phyloP scores from a whole-genome alignment of 2,797 vertebrate genomes.

The Glyptemys insculpta region DNA sequence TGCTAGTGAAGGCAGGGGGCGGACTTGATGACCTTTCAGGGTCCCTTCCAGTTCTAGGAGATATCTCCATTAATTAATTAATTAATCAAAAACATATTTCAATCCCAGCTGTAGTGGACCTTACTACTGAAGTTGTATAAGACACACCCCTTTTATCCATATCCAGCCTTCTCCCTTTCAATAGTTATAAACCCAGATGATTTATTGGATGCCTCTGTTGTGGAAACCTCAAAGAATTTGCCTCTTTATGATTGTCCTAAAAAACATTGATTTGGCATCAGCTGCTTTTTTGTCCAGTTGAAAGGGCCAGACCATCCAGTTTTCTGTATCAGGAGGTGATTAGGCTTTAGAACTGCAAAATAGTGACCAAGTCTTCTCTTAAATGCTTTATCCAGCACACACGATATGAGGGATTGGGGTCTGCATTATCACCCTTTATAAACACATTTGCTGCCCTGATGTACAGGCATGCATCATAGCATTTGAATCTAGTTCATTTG shows the following conservation, averaged over 20 bases:
- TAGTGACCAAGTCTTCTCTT: constrained; percentile 21
- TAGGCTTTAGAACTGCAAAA: constrained; percentile 44
- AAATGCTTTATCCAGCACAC: constrained; percentile 9
- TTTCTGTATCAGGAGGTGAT: constrained; percentile 21
- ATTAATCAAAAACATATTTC: background rate
- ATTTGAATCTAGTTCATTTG: background rate
- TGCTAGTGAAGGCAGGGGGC: no score
- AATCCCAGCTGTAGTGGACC: background rate
- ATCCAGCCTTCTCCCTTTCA: constrained; percentile 1
- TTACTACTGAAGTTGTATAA: background rate
- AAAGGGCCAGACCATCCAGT: constrained; percentile 27
- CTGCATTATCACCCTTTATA: constrained; percentile 24
- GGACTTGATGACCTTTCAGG: no score
- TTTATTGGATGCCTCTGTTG: constrained; percentile 45
- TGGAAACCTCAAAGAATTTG: constrained; percentile 60
- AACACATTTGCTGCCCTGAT: background rate
- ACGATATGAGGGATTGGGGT: constrained; percentile 32
- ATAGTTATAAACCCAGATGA: constrained; percentile 17
- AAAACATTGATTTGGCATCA: background rate
- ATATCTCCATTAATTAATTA: no score
- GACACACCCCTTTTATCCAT: background rate
- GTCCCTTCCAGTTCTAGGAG: no score
- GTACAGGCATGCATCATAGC: background rate
- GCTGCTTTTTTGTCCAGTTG: constrained; percentile 31
- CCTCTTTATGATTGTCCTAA: constrained; percentile 61